Conservation (phyloP, 37 sponge, comb jelly and placozoan genomes). For the Hexactinellida sp. region DNA sequence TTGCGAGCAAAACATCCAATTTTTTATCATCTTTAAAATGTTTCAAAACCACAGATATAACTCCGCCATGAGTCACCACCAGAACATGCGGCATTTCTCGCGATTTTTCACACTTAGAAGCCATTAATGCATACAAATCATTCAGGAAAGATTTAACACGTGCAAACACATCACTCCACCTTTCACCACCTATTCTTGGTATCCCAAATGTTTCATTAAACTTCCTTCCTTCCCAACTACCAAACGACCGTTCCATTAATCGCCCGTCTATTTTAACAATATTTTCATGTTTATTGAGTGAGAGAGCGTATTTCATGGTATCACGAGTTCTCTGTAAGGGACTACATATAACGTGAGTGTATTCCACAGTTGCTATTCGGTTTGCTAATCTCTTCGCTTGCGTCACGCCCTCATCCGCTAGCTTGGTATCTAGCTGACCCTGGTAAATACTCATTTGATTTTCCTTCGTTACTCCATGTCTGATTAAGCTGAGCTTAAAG, state of each 20-base stretch:
- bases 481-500: background rate
- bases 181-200: background rate
- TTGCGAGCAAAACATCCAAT: background rate
- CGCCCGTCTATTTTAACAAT: background rate
- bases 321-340: background rate
- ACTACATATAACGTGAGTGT: background rate
- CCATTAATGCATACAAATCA: background rate
- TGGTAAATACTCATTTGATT: background rate
- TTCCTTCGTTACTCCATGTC: background rate
- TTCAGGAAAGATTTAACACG: background rate
- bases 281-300: background rate
- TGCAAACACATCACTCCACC: background rate
- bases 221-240: background rate
- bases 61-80: background rate
- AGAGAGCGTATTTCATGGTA: background rate
- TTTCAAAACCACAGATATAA: background rate
- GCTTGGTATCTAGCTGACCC: background rate
- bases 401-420: background rate
- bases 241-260: background rate
- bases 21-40: background rate
- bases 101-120: background rate
- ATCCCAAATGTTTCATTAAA: background rate
- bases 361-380: background rate
- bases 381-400: background rate
- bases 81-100: background rate